Conservation (phyloP, 2,113 vertebrate species). For the Platycercus adscitus region DNA sequence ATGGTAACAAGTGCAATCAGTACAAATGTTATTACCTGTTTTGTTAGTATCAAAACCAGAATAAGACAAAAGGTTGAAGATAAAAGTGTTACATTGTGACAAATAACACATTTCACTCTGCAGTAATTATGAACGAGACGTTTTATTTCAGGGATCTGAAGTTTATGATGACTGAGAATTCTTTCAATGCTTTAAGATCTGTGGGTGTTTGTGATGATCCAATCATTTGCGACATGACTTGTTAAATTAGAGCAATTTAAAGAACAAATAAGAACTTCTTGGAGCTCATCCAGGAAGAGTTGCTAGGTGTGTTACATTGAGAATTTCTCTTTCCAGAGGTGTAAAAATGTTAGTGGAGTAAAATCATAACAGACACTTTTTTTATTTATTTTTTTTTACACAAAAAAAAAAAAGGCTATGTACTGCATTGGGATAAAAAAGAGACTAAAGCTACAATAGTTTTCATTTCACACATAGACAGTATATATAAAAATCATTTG, state of each 20-base stretch:
- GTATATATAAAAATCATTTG: background rate
- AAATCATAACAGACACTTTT: background rate
- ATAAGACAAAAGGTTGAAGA: background rate
- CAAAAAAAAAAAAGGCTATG: background rate
- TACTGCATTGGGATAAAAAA: background rate
- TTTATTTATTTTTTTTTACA: background rate
- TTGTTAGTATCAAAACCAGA: background rate
- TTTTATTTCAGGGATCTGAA: background rate
- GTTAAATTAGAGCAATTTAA: background rate
- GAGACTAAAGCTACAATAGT: background rate
- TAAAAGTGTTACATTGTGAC: background rate
- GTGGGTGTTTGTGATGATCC: background rate
- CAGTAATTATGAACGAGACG: background rate
- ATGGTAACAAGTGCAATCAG: background rate
- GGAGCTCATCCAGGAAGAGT: background rate
- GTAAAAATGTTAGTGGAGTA: background rate
- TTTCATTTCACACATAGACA: background rate
- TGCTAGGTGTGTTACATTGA: background rate
- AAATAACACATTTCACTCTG: background rate
- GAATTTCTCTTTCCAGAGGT: background rate
- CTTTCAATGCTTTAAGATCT: background rate
- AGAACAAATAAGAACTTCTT: background rate
- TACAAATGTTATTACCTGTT: background rate
- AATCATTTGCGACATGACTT: background rate
- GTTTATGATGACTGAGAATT: background rate